Evolutionary conservation across 2,113 vertebrate genomes (phyloP).

Genomic region (Entelurus aequoreus): DNA sequence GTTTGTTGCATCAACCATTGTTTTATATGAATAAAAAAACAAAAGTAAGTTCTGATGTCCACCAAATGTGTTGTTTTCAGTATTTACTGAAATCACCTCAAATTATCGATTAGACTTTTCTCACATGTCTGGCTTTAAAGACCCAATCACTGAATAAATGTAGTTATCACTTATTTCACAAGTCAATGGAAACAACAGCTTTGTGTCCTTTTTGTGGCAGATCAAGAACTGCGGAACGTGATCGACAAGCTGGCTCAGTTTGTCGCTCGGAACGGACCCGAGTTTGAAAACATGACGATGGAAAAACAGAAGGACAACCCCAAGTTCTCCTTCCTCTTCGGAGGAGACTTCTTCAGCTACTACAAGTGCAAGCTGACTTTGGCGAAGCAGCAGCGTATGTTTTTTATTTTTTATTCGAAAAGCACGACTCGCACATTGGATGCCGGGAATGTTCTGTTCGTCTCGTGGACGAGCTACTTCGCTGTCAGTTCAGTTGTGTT

Average conservation of each 20-base stretch:
- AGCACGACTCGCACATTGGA: background rate
- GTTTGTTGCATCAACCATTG: no score
- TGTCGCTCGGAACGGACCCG: slow-evolving; percentile 92
- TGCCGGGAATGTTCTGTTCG: slow-evolving; percentile 7
- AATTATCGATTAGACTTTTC: no score
- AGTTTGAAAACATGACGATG: slow-evolving; percentile 99
- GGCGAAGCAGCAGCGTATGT: slow-evolving; percentile 89
- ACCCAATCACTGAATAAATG: no score
- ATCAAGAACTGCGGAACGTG: slow-evolving; percentile 96
- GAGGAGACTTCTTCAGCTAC: slow-evolving; percentile 94
- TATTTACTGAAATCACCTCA: no score
- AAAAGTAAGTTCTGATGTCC: no score
- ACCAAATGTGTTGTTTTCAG: no score
- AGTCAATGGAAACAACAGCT: no score
- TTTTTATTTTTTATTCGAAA: background rate
- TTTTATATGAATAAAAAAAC: no score
- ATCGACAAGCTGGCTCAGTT: slow-evolving; percentile 98
- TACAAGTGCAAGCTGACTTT: slow-evolving; percentile 94
- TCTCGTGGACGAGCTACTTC: background rate
- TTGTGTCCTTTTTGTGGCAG: slow-evolving; percentile 55
- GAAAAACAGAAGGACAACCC: slow-evolving; percentile 98
- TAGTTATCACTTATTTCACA: no score
- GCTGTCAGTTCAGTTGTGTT: no score
- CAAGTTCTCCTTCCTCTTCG: slow-evolving; percentile 96
- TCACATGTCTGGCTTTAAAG: no score